Conservation (phyloP, 2,113 vertebrate species). For the Nesogale talazaci region DNA sequence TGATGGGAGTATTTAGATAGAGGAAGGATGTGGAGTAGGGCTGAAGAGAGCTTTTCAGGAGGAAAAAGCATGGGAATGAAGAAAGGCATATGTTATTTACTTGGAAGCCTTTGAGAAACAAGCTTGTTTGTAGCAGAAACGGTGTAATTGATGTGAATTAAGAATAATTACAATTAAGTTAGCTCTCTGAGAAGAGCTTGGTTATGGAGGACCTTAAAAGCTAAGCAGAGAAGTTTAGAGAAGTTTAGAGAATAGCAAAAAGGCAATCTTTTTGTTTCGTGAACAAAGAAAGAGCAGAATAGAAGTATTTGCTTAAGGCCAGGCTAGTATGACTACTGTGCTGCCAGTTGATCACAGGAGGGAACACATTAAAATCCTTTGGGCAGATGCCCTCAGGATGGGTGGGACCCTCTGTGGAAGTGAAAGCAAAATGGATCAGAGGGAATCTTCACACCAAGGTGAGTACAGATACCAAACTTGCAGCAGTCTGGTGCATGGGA, state of each 20-base stretch:
- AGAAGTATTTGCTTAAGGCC: neutral
- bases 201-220: neutral
- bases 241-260: constrained; percentile 9
- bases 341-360: neutral
- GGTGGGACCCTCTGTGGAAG: neutral
- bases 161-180: too few relatives aligned
- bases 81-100: neutral
- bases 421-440: neutral
- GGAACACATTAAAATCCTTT: neutral
- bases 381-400: neutral
- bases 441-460: neutral
- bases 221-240: neutral
- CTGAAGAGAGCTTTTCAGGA: neutral
- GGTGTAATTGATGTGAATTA: neutral
- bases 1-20: too few relatives aligned
- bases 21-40: neutral
- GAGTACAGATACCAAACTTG: neutral
- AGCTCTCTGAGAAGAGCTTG: neutral
- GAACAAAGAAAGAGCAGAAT: neutral
- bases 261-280: neutral
- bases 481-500: neutral
- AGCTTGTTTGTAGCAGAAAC: neutral
- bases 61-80: neutral
- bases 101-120: neutral
- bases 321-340: neutral